Base-by-base conservation (phyloP, 2,797 vertebrate species). In the Distichodus sexfasciatus region DNA sequence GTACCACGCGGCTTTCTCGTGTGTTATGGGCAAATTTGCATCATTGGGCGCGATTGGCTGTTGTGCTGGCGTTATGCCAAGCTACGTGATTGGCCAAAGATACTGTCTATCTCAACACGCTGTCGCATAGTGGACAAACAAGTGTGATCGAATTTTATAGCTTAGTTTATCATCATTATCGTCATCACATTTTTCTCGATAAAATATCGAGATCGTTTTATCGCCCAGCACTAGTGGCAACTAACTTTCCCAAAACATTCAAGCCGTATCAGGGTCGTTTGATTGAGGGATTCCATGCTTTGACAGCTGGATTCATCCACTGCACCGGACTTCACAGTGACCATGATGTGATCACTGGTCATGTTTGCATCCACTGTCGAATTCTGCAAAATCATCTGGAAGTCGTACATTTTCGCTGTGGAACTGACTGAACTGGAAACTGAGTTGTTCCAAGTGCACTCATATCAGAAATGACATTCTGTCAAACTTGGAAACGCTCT, bases 251-350 rank as follows among this genome's bases (percentile, higher is more conserved):
- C 24, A 3, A 44, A 43, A 54, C 17, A 26, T 65, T 19, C 47
- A 33, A 66, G 12, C 14, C 57, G 9, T 35, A 46, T 28, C 17
- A 55, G 50, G 48, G 19, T 3, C 26, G 46, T 33, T 46, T 23
- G 29, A 62, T 29, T 44, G 43, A 36, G 29, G 6, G 6, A 15
- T 36, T n/a, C 14, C 41, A 19, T 50, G 26, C n/a, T 64, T 17
- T 36, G 12, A 48, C 43, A 9, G 38, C 19, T 51, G 44, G 33
- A 58, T 54, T 59, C 54, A 35, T 41, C 40, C 21, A 31, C 19
- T 41, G 17, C 15, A 33, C 46, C 83, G 83, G 81, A 85, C 63
- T 3, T 80, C 79, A 70, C 80, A 78, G 83, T 78, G 1, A 58
- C n/a, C n/a, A n/a, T n/a, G 11, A 60, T 69, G 69, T 44, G 40